Evolutionary conservation across 2,888 invertebrate species (phyloP).

Genomic region (Metalampra italica): DNA sequence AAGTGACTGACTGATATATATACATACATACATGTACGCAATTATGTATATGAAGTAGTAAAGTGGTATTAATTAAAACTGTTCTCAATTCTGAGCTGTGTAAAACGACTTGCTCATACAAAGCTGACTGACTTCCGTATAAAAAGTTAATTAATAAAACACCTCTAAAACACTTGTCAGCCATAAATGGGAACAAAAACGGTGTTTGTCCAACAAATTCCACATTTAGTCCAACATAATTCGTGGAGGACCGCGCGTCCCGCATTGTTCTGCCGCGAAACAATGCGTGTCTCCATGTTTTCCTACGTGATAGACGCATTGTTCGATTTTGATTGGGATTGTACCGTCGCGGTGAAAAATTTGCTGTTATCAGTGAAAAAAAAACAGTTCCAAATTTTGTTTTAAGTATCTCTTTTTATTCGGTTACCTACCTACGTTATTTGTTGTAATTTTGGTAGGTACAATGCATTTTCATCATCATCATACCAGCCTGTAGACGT

Average conservation of each 20-base stretch:
- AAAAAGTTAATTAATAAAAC: constrained; percentile 7
- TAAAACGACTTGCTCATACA: background rate
- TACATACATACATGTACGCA: too few relatives aligned
- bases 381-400: constrained; percentile 1
- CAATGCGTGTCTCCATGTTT: background rate
- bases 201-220: constrained; percentile 21
- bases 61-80: too few relatives aligned
- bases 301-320: constrained; percentile 6
- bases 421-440: too few relatives aligned
- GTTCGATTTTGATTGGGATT: constrained; percentile 20
- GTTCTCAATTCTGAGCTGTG: background rate
- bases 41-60: too few relatives aligned
- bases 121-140: background rate
- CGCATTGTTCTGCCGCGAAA: constrained; percentile 1
- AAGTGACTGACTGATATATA: too few relatives aligned
- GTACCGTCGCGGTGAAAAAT: constrained; percentile 7
- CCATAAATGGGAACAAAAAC: constrained; percentile 14
- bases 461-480: too few relatives aligned
- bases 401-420: too few relatives aligned
- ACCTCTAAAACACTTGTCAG: constrained; percentile 6
- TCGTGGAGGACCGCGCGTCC: constrained; percentile 5
- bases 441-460: too few relatives aligned
- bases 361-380: background rate
- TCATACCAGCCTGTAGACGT: too few relatives aligned
- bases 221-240: constrained; percentile 17